Evolutionary conservation across 2,888 invertebrate genomes (phyloP).

Genomic region (Hirtodrosophila duncani): DNA sequence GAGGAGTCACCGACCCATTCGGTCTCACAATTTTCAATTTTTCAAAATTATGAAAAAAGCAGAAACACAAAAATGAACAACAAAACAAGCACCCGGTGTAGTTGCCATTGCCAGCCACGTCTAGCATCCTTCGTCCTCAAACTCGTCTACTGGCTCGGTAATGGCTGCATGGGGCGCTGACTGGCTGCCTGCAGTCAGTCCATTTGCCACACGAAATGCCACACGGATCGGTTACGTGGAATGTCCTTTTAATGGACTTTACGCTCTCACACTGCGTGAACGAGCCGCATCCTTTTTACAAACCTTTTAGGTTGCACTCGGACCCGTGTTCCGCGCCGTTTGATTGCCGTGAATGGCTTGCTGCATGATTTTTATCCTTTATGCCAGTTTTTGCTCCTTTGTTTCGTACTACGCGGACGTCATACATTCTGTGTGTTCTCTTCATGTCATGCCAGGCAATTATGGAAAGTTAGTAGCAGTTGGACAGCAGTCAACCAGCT

Average conservation of each 20-base stretch:
- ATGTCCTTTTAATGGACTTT: conserved; percentile 72
- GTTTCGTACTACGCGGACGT: conserved; percentile 49
- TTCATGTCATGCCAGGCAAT: conserved; percentile 37
- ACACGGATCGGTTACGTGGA: conserved; percentile 67
- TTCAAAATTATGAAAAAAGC: conserved; percentile 58
- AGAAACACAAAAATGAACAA: conserved; percentile 23
- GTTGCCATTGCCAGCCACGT: conserved; percentile 28
- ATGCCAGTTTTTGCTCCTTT: conserved; percentile 24
- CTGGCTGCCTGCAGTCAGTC: conserved; percentile 44
- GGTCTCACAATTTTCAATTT: conserved; percentile 64
- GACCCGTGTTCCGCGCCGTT: conserved; percentile 65
- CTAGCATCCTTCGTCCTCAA: conserved; percentile 1
- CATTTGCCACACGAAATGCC: conserved; percentile 59
- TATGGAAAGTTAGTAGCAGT: conserved; percentile 31
- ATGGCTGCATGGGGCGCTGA: conserved; percentile 57
- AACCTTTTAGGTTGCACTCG: conserved; percentile 58
- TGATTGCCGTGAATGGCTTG: conserved; percentile 70
- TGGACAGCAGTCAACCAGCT: conserved; percentile 52
- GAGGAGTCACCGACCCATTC: conserved; percentile 47
- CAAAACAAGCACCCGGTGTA: conserved; percentile 43
- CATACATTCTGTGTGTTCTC: conserved; percentile 33
- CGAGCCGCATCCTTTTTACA: conserved; percentile 66
- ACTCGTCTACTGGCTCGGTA: conserved; percentile 1
- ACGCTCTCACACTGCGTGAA: conserved; percentile 54
- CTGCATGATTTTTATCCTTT: conserved; percentile 69